phyloP scores from a whole-genome alignment of 2,888 invertebrate species.

The Dasysyrphus tricinctus region DNA sequence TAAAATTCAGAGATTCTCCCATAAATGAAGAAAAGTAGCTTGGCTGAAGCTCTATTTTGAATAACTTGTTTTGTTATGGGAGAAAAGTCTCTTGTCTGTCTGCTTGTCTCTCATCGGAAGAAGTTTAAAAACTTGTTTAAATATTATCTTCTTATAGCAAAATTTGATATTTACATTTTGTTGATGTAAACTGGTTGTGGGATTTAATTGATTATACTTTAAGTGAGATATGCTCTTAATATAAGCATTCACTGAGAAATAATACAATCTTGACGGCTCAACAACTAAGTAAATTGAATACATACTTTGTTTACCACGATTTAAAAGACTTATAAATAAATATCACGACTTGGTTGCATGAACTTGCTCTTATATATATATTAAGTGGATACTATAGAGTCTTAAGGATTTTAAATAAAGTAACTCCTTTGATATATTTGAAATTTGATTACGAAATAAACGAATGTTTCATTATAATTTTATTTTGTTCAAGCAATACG shows the following conservation, averaged over 20 bases:
- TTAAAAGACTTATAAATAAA: too few species aligned
- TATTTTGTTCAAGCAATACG: too few species aligned
- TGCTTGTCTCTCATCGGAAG: not conserved
- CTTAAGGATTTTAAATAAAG: too few species aligned
- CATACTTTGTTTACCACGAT: too few species aligned
- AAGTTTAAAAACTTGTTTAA: not conserved
- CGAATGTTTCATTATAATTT: too few species aligned
- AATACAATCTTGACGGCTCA: too few species aligned
- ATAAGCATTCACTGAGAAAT: not conserved
- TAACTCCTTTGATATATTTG: too few species aligned
- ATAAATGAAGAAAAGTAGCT: not conserved
- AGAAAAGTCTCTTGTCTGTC: not conserved
- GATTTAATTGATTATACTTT: conserved; percentile 3
- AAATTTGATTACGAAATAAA: too few species aligned
- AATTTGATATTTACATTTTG: not conserved
- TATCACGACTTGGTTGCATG: too few species aligned
- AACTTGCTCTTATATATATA: too few species aligned
- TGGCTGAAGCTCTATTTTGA: conserved; percentile 3
- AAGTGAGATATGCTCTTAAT: conserved; percentile 2
- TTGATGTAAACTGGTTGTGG: conserved; percentile 7
- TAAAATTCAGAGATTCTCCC: conserved; percentile 6
- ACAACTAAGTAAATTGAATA: too few species aligned
- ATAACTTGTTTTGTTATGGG: conserved; percentile 6
- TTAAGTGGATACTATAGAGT: too few species aligned
- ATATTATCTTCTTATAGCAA: not conserved